These are phyloP conservation scores for Drosophila sp. DNA, from an alignment of 1,140 invertebrate species.

Conservation along the genomic window DNA sequence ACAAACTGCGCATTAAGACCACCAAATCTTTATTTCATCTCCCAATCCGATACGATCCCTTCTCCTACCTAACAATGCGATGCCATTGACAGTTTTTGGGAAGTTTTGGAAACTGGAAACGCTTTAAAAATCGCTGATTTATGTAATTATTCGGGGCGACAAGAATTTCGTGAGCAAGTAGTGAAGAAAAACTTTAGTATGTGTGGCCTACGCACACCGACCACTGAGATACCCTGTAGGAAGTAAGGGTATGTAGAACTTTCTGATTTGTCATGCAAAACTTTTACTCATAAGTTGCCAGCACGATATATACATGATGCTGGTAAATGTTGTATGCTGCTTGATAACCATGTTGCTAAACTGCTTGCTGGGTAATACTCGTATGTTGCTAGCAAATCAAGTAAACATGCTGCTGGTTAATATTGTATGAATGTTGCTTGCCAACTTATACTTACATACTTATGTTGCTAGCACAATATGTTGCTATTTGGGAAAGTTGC, in stretches of 20 bases:
- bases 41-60: background rate
- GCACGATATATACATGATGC: background rate
- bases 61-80: background rate
- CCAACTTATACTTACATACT: no score
- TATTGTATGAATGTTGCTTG: background rate
- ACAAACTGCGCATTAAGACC: conserved; percentile 49
- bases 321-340: background rate
- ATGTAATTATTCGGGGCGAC: conserved; percentile 80
- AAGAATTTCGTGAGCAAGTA: conserved; percentile 72
- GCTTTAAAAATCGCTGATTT: conserved; percentile 78
- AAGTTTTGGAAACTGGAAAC: conserved; percentile 69
- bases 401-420: background rate
- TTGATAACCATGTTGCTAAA: no score
- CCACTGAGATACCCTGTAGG: background rate
- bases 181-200: background rate
- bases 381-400: no score
- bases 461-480: no score
- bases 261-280: background rate
- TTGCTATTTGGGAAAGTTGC: no score
- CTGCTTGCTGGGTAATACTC: no score
- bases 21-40: conserved; percentile 15
- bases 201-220: background rate
- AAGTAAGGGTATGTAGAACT: background rate
- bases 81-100: conserved; percentile 68
- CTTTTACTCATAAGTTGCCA: no score